Conservation (phyloP, 2,113 vertebrate species). For the Ptilonorhynchus violaceus region DNA sequence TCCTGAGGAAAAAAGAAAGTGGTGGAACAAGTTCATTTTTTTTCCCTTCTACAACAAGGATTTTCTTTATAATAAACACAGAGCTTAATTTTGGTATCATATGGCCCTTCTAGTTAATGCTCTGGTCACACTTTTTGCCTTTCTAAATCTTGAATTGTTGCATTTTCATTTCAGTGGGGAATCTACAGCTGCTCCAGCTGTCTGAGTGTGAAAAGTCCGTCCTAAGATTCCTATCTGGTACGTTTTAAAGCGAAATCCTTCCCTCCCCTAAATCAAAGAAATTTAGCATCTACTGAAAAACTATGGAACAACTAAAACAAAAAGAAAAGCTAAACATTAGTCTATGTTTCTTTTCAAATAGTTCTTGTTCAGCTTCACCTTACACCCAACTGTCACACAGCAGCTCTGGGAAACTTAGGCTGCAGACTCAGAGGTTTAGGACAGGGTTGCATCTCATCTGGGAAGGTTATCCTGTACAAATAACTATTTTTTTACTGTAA, state of each 20-base stretch:
- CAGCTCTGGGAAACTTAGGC: not conserved
- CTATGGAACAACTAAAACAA: not conserved
- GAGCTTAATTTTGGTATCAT: constrained; percentile 57
- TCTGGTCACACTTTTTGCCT: constrained; percentile 61
- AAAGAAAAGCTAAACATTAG: not conserved
- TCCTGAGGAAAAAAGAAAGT: constrained; percentile 60
- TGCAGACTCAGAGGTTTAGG: not conserved
- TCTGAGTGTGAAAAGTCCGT: not conserved
- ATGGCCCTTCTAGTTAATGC: constrained; percentile 52
- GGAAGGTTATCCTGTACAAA: constrained; percentile 37
- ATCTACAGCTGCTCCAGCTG: constrained; percentile 58
- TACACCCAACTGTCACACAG: not conserved
- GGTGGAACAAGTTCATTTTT: constrained; percentile 63
- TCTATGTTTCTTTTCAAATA: not conserved
- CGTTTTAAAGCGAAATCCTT: constrained; percentile 1
- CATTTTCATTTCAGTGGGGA: constrained; percentile 49
- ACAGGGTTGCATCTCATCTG: constrained; percentile 24
- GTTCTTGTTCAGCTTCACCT: not conserved
- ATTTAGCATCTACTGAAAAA: not conserved
- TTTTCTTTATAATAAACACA: constrained; percentile 66
- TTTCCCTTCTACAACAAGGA: constrained; percentile 50
- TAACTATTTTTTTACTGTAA: not conserved
- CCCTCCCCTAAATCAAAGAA: not conserved
- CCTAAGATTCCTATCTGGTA: not conserved
- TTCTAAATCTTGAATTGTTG: constrained; percentile 53